Conservation (phyloP, 2,888 invertebrate genomes). For the Leucozona laternaria region DNA sequence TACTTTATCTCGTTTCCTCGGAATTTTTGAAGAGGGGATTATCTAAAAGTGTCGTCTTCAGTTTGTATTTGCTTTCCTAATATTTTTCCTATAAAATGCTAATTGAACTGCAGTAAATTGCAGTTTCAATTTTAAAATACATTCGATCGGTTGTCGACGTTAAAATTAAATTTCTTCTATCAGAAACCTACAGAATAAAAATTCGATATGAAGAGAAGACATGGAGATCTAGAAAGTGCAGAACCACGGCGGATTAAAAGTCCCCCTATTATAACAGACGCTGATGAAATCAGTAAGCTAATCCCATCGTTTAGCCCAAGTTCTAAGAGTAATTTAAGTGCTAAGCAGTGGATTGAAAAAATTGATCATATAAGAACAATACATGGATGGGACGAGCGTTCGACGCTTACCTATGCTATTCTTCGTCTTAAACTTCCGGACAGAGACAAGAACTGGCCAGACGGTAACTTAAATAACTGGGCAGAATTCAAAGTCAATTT, state of each 20-base stretch:
- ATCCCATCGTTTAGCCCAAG: background rate
- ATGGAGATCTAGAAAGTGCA: background rate
- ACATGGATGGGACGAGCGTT: background rate
- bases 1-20: no score
- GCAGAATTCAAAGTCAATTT: background rate
- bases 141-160: background rate
- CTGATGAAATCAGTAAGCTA: background rate
- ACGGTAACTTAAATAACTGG: background rate
- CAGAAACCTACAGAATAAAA: background rate
- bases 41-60: background rate
- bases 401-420: background rate
- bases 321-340: background rate
- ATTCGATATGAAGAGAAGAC: background rate
- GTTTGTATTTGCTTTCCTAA: background rate
- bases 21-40: no score
- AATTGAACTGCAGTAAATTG: background rate
- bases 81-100: background rate
- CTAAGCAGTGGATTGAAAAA: background rate
- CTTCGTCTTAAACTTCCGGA: background rate
- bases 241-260: background rate
- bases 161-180: background rate
- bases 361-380: background rate
- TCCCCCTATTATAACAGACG: background rate
- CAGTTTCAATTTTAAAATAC: background rate
- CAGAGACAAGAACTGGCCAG: background rate